phyloP scores from a whole-genome alignment of 2,797 vertebrate genomes.

The Iguana delicatissima region DNA sequence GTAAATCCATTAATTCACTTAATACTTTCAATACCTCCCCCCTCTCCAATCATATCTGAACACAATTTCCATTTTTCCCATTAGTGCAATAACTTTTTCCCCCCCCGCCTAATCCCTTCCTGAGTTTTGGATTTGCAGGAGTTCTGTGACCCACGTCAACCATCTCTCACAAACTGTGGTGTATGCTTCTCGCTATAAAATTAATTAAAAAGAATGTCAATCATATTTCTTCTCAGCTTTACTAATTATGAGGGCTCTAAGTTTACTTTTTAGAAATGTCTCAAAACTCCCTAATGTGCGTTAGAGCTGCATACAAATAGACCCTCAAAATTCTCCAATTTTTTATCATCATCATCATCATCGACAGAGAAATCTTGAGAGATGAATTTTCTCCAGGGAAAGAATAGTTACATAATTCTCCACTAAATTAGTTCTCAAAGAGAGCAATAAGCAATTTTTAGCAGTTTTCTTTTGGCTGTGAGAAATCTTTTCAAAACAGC shows the following conservation, averaged over 20 bases:
- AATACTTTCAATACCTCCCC: constrained; percentile 60
- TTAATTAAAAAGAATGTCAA: not conserved
- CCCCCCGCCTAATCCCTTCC: constrained; percentile 43
- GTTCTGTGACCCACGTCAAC: not conserved
- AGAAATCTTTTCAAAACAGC: no score
- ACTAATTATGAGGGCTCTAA: not conserved
- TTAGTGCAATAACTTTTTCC: constrained; percentile 33
- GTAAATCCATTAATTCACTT: constrained; percentile 67
- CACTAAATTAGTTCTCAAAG: no score
- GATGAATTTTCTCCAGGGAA: not conserved
- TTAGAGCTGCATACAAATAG: not conserved
- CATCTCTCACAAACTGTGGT: not conserved
- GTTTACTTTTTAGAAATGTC: not conserved
- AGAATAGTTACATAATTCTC: no score
- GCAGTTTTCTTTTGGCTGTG: no score
- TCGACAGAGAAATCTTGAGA: not conserved
- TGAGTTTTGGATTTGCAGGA: constrained; percentile 53
- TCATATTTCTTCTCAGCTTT: not conserved
- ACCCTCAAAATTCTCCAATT: not conserved
- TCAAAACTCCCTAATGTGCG: not conserved
- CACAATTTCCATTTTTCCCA: constrained; percentile 56
- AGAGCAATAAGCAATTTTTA: no score
- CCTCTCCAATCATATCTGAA: constrained; percentile 43
- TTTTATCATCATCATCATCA: not conserved
- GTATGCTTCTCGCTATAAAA: not conserved